These are phyloP conservation scores for Mechanitis mazaeus DNA, from an alignment of 2,888 invertebrate species.

Conservation along the genomic window DNA sequence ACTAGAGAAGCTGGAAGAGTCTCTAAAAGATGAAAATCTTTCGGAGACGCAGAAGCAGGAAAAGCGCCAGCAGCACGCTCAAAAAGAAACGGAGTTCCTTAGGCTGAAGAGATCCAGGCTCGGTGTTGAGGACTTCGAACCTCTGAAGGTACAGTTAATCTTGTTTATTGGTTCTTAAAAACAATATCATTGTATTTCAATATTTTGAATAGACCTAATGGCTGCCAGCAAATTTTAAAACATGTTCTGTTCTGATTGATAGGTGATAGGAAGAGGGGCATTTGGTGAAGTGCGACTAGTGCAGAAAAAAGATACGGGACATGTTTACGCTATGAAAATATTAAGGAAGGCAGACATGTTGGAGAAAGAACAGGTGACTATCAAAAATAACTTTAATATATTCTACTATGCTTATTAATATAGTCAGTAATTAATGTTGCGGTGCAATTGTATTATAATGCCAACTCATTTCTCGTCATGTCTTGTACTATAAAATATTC, in stretches of 20 bases:
- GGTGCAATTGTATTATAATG: too few species aligned
- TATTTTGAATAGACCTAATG: background rate
- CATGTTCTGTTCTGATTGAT: background rate
- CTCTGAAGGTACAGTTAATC: slow-evolving; percentile 85
- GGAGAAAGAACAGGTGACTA: slow-evolving; percentile 94
- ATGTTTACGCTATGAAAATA: slow-evolving; percentile 99
- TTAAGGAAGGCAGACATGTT: slow-evolving; percentile 99
- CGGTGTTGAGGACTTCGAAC: slow-evolving; percentile 98
- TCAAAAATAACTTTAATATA: too few species aligned
- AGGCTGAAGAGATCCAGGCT: slow-evolving; percentile 96
- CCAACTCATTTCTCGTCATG: too few species aligned
- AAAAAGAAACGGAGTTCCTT: slow-evolving; percentile 99
- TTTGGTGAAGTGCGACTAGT: slow-evolving; percentile 97
- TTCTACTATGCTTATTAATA: too few species aligned
- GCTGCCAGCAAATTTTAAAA: background rate
- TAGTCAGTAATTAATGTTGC: too few species aligned
- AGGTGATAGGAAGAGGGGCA: slow-evolving; percentile 90
- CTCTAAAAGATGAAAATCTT: slow-evolving; percentile 95
- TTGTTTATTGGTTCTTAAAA: too few species aligned
- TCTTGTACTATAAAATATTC: too few species aligned
- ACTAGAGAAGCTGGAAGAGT: slow-evolving; percentile 95
- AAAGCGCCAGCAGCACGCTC: slow-evolving; percentile 95
- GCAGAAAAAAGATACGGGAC: slow-evolving; percentile 99
- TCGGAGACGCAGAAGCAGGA: slow-evolving; percentile 96
- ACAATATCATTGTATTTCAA: too few species aligned